phyloP scores from a whole-genome alignment of 1,140 invertebrate species.

The Ceratosolen fusciceps region DNA sequence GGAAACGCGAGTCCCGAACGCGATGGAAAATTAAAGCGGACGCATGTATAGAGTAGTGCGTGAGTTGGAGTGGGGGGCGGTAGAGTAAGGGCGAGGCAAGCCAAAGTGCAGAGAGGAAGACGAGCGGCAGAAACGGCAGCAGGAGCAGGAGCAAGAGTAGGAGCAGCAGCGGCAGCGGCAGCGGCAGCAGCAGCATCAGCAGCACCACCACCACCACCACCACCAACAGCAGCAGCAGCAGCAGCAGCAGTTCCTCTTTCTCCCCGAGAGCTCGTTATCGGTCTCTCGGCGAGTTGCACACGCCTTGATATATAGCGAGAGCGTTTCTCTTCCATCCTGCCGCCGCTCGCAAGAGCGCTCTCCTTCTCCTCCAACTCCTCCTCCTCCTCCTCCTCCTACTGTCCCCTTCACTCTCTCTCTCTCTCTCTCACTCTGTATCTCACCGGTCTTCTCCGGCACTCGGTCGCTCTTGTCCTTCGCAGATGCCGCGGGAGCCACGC shows the following conservation, averaged over 20 bases:
- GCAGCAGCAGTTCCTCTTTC: constrained; percentile 46
- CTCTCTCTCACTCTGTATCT: constrained; percentile 42
- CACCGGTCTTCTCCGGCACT: no score
- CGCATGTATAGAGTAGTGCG: background rate
- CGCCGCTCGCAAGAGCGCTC: constrained; percentile 8
- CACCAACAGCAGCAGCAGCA: background rate
- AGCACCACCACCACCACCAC: constrained; percentile 44
- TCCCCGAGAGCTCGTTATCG: constrained; percentile 48
- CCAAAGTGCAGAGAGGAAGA: constrained; percentile 29
- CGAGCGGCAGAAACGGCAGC: constrained; percentile 11
- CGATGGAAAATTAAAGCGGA: background rate
- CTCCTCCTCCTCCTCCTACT: background rate
- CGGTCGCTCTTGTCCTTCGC: constrained; percentile 33
- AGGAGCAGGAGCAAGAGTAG: constrained; percentile 39
- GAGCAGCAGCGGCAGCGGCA: no score
- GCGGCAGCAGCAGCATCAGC: constrained; percentile 43
- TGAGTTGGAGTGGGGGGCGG: no score
- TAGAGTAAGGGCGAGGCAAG: constrained; percentile 4
- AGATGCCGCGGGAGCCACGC: constrained; percentile 40
- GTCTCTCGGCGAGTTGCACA: constrained; percentile 47
- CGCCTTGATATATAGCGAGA: constrained; percentile 62
- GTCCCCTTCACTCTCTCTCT: background rate
- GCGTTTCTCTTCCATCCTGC: constrained; percentile 48
- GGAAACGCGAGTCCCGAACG: background rate
- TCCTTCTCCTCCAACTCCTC: constrained; percentile 3